These are phyloP conservation scores for Mellilla xanthometata DNA, from an alignment of 2,888 invertebrate genomes.

Conservation along the genomic window DNA sequence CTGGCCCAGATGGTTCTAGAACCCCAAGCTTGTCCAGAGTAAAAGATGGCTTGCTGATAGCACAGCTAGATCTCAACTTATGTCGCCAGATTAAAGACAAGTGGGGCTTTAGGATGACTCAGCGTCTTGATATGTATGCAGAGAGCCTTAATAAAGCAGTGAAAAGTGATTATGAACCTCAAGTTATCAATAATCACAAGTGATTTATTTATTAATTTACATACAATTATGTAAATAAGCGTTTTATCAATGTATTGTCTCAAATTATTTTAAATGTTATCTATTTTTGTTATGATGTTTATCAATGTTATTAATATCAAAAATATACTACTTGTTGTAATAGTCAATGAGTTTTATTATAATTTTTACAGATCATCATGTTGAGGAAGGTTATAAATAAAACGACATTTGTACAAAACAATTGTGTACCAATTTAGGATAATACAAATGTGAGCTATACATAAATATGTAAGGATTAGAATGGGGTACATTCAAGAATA, in stretches of 20 bases:
- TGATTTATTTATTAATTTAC: conserved; percentile 1
- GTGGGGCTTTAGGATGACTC: conserved; percentile 99
- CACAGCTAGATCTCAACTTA: conserved; percentile 95
- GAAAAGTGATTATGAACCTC: conserved; percentile 57
- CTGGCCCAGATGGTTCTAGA: conserved; percentile 96
- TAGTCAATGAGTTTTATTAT: conserved; percentile 5
- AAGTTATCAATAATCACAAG: conserved; percentile 41
- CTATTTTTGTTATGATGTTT: conserved; percentile 17
- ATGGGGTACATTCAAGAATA: conserved; percentile 67
- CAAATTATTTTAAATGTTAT: background rate
- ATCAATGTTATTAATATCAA: conserved; percentile 17
- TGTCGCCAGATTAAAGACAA: conserved; percentile 97
- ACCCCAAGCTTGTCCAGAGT: conserved; percentile 93
- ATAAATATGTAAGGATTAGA: conserved; percentile 62
- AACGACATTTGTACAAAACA: conserved; percentile 68
- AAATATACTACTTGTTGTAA: conserved; percentile 8
- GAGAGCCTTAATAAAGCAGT: conserved; percentile 82
- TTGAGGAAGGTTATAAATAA: conserved; percentile 45
- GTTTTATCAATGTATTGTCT: too few species aligned
- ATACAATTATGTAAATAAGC: too few species aligned
- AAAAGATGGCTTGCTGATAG: conserved; percentile 93
- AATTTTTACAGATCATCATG: background rate
- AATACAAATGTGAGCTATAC: conserved; percentile 77
- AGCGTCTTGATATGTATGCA: conserved; percentile 95
- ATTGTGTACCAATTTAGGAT: conserved; percentile 74